Evolutionary conservation across 1,140 invertebrate genomes (phyloP).

Genomic region (Whitmania pigra): DNA sequence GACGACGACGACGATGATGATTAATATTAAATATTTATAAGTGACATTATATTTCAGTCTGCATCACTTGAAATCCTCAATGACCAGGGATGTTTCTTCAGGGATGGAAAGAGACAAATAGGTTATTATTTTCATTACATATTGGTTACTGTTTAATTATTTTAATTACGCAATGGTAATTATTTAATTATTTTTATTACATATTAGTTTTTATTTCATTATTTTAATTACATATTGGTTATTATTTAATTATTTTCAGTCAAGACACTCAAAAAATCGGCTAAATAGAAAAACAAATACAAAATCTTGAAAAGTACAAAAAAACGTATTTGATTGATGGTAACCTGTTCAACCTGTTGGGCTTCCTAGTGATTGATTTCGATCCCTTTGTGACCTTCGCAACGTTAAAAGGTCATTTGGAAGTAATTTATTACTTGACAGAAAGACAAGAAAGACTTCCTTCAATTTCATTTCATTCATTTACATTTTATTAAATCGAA

Average conservation of each 20-base stretch:
- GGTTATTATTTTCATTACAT: no score
- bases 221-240: not conserved
- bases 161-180: not conserved
- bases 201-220: not conserved
- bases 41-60: not conserved
- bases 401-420: not conserved
- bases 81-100: not conserved
- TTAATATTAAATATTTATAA: not conserved
- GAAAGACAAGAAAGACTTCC: not conserved
- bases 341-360: no score
- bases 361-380: not conserved
- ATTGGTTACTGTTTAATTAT: not conserved
- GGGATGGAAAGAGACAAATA: not conserved
- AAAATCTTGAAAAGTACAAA: no score
- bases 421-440: not conserved
- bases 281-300: not conserved
- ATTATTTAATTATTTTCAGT: not conserved
- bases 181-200: not conserved
- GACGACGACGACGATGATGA: not conserved
- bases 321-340: no score
- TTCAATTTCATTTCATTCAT: not conserved
- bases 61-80: not conserved
- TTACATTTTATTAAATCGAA: not conserved
- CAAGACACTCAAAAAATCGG: not conserved
- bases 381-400: not conserved